These are phyloP conservation scores for Phyllotis vaccarum DNA, from an alignment of 2,797 vertebrate genomes.

Conservation along the genomic window DNA sequence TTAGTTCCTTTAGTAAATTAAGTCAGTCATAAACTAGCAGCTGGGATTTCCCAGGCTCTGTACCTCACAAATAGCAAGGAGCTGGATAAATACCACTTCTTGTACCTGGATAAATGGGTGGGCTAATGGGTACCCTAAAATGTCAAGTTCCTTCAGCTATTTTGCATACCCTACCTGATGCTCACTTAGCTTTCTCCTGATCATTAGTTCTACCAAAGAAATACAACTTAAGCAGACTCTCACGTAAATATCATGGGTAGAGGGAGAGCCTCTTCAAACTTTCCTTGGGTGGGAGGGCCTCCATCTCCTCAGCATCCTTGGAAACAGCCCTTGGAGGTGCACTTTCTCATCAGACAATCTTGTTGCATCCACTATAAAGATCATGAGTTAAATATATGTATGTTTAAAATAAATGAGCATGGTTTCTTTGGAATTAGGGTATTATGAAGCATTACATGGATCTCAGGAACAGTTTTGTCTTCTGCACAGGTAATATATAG, in stretches of 20 bases:
- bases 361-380: neutral
- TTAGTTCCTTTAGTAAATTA: neutral
- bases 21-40: neutral
- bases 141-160: neutral
- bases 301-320: neutral
- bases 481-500: neutral
- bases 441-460: neutral
- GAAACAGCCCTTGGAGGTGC: neutral
- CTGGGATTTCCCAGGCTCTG: neutral
- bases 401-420: neutral
- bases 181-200: neutral
- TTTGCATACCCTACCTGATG: neutral
- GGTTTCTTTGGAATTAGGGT: neutral
- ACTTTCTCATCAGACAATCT: neutral
- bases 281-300: neutral
- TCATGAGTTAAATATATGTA: neutral
- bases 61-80: neutral
- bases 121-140: neutral
- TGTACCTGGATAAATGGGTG: neutral
- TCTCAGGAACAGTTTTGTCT: neutral
- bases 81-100: neutral
- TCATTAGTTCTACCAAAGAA: neutral
- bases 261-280: slow-evolving; percentile 9
- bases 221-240: neutral
- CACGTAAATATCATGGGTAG: neutral